A percentile compares a stretch with the other conserved stretches of the same genome.
phyloP scores from a whole-genome alignment of 2,113 vertebrate species.

The Neofelis nebulosa region DNA sequence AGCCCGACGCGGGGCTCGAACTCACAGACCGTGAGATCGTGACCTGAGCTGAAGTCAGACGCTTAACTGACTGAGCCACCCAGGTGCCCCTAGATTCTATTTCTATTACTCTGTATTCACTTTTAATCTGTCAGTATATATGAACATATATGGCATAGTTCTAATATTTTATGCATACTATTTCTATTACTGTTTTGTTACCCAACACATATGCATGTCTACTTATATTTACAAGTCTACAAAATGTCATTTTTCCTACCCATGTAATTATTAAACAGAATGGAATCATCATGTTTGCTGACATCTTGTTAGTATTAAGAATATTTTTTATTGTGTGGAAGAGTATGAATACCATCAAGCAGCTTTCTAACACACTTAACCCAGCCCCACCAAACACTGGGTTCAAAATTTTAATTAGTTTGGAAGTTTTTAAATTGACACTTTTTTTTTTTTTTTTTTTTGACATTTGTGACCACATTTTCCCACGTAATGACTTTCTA shows the following conservation, averaged over 20 bases:
- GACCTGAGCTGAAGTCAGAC: no score
- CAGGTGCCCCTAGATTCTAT: background rate
- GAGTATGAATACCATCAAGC: background rate
- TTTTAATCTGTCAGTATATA: background rate
- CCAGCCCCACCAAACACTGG: background rate
- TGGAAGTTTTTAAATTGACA: background rate
- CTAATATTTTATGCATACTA: background rate
- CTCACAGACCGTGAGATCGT: no score
- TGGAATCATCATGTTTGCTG: background rate
- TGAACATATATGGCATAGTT: background rate
- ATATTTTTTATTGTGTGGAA: background rate
- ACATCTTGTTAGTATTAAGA: background rate
- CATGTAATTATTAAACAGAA: background rate
- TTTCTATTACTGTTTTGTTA: slow-evolving; percentile 25
- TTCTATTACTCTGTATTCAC: background rate
- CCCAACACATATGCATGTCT: background rate
- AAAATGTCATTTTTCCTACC: background rate
- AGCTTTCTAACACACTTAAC: background rate
- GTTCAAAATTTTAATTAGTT: slow-evolving; percentile 14
- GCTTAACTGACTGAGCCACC: no score
- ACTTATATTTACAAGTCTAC: background rate
- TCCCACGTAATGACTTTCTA: background rate
- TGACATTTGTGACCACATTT: background rate
- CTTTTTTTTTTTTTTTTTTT: background rate
- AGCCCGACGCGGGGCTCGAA: no score